Evolutionary conservation across 2,888 invertebrate species (phyloP), one percentile per base, ranked within the genome.

Genomic region (Hyposoter dolosus): DNA sequence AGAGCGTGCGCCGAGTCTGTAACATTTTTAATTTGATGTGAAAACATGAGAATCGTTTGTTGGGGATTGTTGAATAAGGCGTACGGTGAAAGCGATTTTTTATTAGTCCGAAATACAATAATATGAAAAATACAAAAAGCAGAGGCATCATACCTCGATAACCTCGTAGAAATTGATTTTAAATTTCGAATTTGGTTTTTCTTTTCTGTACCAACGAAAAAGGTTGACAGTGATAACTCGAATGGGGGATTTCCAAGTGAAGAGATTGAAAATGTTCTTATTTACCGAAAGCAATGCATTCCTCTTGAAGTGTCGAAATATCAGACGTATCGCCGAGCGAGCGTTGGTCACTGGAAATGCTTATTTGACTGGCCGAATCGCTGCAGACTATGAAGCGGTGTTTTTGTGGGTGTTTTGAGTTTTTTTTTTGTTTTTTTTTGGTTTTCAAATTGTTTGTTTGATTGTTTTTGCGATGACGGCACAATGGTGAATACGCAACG

Each of bases 1-100:
- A 99, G 94, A 2, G 98, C 98, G 93, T 97, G 97, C 0, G 97
- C 97, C 72, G 97, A 97, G 95, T 98, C 98, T 98, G 94, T 56
- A 93, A 89, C 91, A 93, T 88, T 66, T 50, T 82, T 15, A 15
- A n/a, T 50, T 60, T 68, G 9, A 43, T 69, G 35, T 32, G 7
- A 68, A 60, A n/a, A 60, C 43, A 19, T 45, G 32, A 23, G 28
- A 53, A 68, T 80, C 43, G 32, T n/a, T 69, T 40, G 40, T 10
- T 10, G 32, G 9, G n/a, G 19, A 45, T 32, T 5, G 5, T 17
- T 23, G 19, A 63, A 47, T 47, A 6, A 74, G n/a, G 47, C 76
- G 15, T 50, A 66, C 50, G 66, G 40, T 50, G 50, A 66, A 77
- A 77, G 66, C 65, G 32, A 28, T 69, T 69, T n/a, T 76, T 23